Evolutionary conservation across 2,113 vertebrate species (phyloP).

Genomic region (Rattus norvegicus): DNA sequence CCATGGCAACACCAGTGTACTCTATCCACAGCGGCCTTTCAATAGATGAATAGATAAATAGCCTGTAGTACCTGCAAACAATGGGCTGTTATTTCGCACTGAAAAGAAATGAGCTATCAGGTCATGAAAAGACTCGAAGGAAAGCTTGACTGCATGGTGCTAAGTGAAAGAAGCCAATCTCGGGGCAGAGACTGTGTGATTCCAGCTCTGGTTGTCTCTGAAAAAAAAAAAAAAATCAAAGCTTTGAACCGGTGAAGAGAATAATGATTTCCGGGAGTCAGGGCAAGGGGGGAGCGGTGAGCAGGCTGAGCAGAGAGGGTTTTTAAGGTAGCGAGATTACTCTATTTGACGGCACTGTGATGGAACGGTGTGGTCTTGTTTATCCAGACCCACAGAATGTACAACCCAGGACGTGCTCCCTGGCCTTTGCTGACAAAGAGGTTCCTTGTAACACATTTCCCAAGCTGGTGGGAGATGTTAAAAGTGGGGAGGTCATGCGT

Average conservation of each 20-base stretch:
- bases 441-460: too few relatives aligned
- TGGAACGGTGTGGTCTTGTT: not conserved
- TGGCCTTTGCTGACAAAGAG: not conserved
- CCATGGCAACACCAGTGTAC: not conserved
- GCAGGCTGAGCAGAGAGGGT: not conserved
- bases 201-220: not conserved
- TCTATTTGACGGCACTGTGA: too few relatives aligned
- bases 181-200: not conserved
- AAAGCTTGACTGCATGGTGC: not conserved
- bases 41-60: not conserved
- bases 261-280: not conserved
- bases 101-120: not conserved
- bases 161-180: not conserved
- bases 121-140: not conserved
- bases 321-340: not conserved
- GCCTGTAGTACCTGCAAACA: not conserved
- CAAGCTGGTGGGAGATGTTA: not conserved
- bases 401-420: not conserved
- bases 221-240: constrained; percentile 3
- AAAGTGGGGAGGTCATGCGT: not conserved
- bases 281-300: not conserved
- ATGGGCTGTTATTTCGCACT: not conserved
- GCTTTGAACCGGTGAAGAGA: not conserved
- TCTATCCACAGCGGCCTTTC: constrained; percentile 5
- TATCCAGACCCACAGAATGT: not conserved